A percentile compares a stretch with the other conserved stretches of the same genome.
Evolutionary conservation across 64 coral and sea anemone species (phyloP).

Genomic region (Montipora cactus): DNA sequence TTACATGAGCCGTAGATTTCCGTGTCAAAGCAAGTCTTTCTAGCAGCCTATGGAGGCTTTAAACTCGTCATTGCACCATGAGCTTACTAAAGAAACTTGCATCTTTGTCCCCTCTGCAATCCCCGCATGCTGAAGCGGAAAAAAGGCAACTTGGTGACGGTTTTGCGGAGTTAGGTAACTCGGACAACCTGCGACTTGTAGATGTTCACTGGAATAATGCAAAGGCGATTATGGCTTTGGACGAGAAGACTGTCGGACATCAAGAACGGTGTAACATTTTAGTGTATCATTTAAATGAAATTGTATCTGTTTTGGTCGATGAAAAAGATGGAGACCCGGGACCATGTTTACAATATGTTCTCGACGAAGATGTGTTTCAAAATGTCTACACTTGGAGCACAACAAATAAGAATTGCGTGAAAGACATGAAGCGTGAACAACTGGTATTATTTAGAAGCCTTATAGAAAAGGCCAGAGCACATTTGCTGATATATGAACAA

Average conservation of each 20-base stretch:
- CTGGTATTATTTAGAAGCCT: constrained; percentile 85
- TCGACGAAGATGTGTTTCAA: constrained; percentile 85
- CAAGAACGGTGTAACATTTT: constrained; percentile 92
- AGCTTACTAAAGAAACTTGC: constrained; percentile 90
- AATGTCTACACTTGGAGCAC: constrained; percentile 78
- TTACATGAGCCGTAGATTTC: not conserved
- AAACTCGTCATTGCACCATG: constrained; percentile 31
- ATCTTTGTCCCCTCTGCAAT: constrained; percentile 64
- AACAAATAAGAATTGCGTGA: constrained; percentile 55
- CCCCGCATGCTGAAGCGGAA: constrained; percentile 59
- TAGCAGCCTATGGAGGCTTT: constrained; percentile 23
- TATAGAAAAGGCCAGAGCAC: constrained; percentile 85
- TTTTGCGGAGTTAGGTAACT: constrained; percentile 16
- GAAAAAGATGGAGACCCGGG: constrained; percentile 89
- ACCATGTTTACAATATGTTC: constrained; percentile 85
- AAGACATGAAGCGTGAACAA: constrained; percentile 91
- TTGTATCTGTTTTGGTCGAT: constrained; percentile 81
- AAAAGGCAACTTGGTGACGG: constrained; percentile 60
- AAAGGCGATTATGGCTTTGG: constrained; percentile 81
- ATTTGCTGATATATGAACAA: constrained; percentile 87
- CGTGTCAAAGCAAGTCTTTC: not conserved
- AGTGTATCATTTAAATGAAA: constrained; percentile 91
- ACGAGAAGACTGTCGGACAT: constrained; percentile 81
- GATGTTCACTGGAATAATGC: constrained; percentile 98
- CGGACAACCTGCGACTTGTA: constrained; percentile 73